Conservation (phyloP, 2,888 invertebrate genomes). For the Acleris cristana region DNA sequence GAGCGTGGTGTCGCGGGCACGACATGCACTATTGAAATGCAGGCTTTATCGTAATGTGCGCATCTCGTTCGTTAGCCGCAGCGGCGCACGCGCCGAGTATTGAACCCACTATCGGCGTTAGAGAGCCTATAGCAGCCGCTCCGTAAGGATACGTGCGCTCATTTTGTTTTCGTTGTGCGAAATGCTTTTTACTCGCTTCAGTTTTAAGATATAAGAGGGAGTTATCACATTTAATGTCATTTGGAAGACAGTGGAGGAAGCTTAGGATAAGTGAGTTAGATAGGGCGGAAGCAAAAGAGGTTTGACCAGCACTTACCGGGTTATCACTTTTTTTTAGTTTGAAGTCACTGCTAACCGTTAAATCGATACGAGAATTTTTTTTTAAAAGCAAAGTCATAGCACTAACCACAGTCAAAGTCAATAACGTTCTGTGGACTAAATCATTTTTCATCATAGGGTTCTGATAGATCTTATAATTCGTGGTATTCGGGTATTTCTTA, state of each 20-base stretch:
- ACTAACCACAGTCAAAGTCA: no score
- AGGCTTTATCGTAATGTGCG: constrained; percentile 68
- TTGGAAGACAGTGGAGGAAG: constrained; percentile 5
- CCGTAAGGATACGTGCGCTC: constrained; percentile 41
- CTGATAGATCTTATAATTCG: no score
- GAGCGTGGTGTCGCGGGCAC: constrained; percentile 34
- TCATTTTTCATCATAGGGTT: no score
- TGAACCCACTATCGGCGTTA: constrained; percentile 78
- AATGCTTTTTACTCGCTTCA: constrained; percentile 23
- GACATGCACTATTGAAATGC: constrained; percentile 66
- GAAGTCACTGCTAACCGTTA: no score
- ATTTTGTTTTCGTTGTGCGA: constrained; percentile 44
- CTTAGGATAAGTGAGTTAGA: constrained; percentile 3
- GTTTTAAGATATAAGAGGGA: constrained; percentile 21
- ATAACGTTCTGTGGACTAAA: no score
- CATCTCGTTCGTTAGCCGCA: constrained; percentile 78
- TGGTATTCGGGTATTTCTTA: no score
- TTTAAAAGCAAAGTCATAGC: no score
- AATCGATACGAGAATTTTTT: no score
- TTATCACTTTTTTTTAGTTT: neutral
- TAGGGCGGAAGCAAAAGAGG: constrained; percentile 3
- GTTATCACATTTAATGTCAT: constrained; percentile 23
- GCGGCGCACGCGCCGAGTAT: constrained; percentile 62
- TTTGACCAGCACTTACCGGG: neutral
- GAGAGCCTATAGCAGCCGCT: constrained; percentile 61